A percentile compares a stretch with the other conserved stretches of the same genome.
Evolutionary conservation across 2,113 vertebrate genomes (phyloP).

Genomic region (Recurvirostra avosetta): DNA sequence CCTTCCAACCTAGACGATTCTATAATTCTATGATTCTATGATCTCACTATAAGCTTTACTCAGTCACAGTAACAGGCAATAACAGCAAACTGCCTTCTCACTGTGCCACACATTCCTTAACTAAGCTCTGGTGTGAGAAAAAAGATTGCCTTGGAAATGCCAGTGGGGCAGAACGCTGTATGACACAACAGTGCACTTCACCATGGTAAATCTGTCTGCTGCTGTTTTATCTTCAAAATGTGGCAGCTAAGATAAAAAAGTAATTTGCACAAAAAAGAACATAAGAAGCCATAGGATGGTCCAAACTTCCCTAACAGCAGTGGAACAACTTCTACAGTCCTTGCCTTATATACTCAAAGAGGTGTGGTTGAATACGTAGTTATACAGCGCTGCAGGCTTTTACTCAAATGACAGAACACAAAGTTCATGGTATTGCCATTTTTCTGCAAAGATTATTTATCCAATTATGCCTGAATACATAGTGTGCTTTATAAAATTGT

Average conservation of each 20-base stretch:
- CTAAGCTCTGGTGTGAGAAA: background rate
- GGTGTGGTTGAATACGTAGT: background rate
- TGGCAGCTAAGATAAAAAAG: background rate
- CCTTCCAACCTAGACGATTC: no score
- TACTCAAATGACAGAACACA: background rate
- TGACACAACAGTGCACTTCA: background rate
- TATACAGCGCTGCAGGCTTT: background rate
- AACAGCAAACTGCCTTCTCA: background rate
- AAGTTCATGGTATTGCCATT: background rate
- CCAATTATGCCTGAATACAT: background rate
- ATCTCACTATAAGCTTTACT: rapidly evolving
- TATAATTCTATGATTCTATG: no score
- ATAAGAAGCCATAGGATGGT: background rate
- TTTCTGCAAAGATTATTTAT: background rate
- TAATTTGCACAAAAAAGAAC: background rate
- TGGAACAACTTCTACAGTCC: background rate
- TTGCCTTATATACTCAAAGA: background rate
- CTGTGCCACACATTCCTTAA: background rate
- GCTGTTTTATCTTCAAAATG: background rate
- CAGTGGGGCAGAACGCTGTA: background rate
- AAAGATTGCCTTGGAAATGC: background rate
- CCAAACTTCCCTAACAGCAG: background rate
- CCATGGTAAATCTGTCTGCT: background rate
- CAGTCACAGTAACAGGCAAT: background rate
- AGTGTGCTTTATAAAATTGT: background rate